Percentiles rank a stretch among this genome's conserved stretches.
Evolutionary conservation across 2,113 vertebrate genomes (phyloP).

Genomic region (Salvelinus alpinus): DNA sequence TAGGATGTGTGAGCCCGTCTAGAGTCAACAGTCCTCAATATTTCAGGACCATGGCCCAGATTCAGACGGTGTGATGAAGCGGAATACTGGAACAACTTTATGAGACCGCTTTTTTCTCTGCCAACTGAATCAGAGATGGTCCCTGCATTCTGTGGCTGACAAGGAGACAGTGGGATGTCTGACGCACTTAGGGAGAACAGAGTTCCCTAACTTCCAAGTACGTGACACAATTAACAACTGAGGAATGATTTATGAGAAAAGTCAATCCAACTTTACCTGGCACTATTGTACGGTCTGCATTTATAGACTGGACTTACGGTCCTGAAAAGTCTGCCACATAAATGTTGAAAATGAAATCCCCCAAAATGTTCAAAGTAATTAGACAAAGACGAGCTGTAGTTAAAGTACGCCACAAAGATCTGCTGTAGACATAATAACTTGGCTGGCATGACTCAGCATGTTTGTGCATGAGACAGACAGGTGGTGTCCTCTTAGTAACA

Average conservation of each 20-base stretch:
- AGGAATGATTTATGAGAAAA: constrained; percentile 58
- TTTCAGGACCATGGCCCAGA: constrained; percentile 40
- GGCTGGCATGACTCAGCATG: too few species aligned
- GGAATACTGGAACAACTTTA: neutral
- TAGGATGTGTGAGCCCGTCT: neutral
- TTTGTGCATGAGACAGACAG: neutral
- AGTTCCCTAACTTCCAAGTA: neutral
- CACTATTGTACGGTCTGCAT: constrained; percentile 10
- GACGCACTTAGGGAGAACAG: neutral
- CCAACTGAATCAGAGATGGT: constrained; percentile 19
- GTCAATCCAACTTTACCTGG: constrained; percentile 35
- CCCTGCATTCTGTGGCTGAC: neutral
- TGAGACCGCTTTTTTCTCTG: neutral
- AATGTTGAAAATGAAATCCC: too few species aligned
- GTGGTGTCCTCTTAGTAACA: too few species aligned
- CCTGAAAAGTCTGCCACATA: too few species aligned
- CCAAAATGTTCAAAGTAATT: too few species aligned
- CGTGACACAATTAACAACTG: constrained; percentile 22
- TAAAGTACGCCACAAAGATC: too few species aligned
- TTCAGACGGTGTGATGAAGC: neutral
- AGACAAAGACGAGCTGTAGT: too few species aligned
- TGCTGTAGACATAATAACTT: too few species aligned
- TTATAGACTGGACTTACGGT: too few species aligned
- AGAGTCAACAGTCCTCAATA: constrained; percentile 24
- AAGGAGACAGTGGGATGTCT: neutral